Evolutionary conservation across 2,888 invertebrate genomes (phyloP).

Genomic region (Blastobasis adustella): DNA sequence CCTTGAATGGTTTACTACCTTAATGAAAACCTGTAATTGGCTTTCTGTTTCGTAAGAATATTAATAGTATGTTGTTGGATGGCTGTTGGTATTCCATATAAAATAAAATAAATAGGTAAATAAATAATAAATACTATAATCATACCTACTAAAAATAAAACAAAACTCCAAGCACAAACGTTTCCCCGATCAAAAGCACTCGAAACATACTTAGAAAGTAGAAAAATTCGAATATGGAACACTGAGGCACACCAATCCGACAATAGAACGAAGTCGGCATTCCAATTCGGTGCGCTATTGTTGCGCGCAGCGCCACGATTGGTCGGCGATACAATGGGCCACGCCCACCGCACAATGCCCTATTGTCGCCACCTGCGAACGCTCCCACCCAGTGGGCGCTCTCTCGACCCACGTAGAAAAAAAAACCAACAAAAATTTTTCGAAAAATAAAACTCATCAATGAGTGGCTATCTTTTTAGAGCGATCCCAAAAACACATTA

Average conservation of each 20-base stretch:
- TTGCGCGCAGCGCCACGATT: constrained; percentile 53
- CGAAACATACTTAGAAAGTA: constrained; percentile 20
- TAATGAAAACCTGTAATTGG: too few relatives aligned
- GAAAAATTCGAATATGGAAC: constrained; percentile 37
- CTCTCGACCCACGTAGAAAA: constrained; percentile 17
- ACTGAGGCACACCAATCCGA: constrained; percentile 46
- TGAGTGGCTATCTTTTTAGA: constrained; percentile 27
- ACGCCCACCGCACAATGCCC: constrained; percentile 69
- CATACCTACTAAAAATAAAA: too few relatives aligned
- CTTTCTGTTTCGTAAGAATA: too few relatives aligned
- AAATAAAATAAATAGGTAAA: too few relatives aligned
- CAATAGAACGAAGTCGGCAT: constrained; percentile 60
- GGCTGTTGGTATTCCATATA: too few relatives aligned
- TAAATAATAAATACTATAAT: too few relatives aligned
- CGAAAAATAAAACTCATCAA: not conserved
- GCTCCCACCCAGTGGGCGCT: constrained; percentile 45
- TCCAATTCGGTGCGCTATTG: constrained; percentile 72
- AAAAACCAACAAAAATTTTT: not conserved
- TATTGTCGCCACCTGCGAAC: constrained; percentile 48
- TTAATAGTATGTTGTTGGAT: too few relatives aligned
- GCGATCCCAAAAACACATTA: constrained; percentile 38
- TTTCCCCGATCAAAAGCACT: not conserved
- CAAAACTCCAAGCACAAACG: too few relatives aligned
- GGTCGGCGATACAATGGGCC: constrained; percentile 64
- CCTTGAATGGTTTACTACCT: too few relatives aligned